Base-by-base conservation (phyloP, 2,888 invertebrate species). In the Synergus gifuensis region DNA sequence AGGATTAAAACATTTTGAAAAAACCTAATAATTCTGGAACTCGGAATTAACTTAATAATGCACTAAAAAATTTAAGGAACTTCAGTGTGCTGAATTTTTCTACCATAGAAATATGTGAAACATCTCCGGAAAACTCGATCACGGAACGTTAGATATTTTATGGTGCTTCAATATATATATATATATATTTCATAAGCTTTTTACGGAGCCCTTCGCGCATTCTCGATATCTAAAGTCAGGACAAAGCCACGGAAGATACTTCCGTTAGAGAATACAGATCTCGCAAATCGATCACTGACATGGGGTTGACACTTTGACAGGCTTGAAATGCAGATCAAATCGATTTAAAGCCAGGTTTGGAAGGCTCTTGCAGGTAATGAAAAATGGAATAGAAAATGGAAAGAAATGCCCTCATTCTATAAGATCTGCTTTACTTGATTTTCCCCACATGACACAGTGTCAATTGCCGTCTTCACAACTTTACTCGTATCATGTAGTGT, bases 221-320 rank as follows among this genome's bases (percentile, higher is more conserved):
- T 54, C 54, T 54, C n/a, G 8, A 54, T 54, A 54, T 54, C 54
- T n/a, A 54, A 36, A 36, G 54, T 54, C 54, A n/a, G 54, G 54
- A 54, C 54, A 54, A 54, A 54, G 54, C 54, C 54, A 9, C 9
- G 54, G 54, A n/a, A 54, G 54, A 54, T 54, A 54, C 54, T 54
- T 54, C 54, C 54, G 54, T 54, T n/a, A 7, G 54, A 54, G 54
- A 54, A 54, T 54, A 54, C 54, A 54, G 54, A 54, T n/a, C 54
- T 54, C 54, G 54, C 54, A 54, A 54, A 54, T 54, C 54, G 54
- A 54, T 54, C 54, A 54, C 54, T 54, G 54, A 54, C 54, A 54
- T 54, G 54, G 54, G 54, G 54, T 54, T 54, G 54, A 54, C 54
- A 54, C n/a, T 54, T 54, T 54, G 54, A 54, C 54, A 54, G 54